Percentiles rank a stretch among this genome's conserved stretches.
Evolutionary conservation across 2,113 vertebrate species (phyloP).

Genomic region (Danionella cerebrum): DNA sequence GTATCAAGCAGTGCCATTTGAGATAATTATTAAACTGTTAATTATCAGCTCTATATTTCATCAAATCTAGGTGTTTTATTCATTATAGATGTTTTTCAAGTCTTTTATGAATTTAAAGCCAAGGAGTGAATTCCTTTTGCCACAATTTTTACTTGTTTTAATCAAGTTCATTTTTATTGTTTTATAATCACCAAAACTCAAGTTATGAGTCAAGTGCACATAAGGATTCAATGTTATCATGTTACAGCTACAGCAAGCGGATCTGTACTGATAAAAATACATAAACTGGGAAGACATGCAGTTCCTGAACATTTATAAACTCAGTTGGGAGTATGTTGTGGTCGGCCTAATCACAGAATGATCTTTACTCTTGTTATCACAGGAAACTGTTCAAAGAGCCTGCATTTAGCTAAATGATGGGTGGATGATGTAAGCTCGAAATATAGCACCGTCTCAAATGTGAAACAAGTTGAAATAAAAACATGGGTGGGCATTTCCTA

Average conservation of each 20-base stretch:
- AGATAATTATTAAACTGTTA: too few species aligned
- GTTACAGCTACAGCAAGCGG: background rate
- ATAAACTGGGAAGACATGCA: background rate
- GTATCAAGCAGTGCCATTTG: too few species aligned
- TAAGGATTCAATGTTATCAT: background rate
- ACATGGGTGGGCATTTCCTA: conserved; percentile 30
- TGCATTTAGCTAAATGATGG: conserved; percentile 4
- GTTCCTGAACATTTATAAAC: background rate
- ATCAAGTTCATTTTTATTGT: too few species aligned
- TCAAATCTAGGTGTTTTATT: too few species aligned
- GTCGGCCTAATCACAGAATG: conserved; percentile 4
- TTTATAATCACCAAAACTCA: too few species aligned
- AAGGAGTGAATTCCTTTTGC: too few species aligned
- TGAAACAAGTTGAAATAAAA: conserved; percentile 22
- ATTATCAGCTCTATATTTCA: too few species aligned
- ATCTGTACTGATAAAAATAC: background rate
- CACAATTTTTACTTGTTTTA: too few species aligned
- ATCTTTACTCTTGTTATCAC: conserved; percentile 27
- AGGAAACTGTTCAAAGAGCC: conserved; percentile 26
- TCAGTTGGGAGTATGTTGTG: background rate
- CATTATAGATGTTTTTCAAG: too few species aligned
- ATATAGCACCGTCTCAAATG: background rate
- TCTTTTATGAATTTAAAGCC: too few species aligned
- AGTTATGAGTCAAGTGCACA: too few species aligned
- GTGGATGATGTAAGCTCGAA: conserved; percentile 11